These are phyloP conservation scores for Onychostoma macrolepis DNA, from an alignment of 2,113 vertebrate genomes.

Conservation along the genomic window DNA sequence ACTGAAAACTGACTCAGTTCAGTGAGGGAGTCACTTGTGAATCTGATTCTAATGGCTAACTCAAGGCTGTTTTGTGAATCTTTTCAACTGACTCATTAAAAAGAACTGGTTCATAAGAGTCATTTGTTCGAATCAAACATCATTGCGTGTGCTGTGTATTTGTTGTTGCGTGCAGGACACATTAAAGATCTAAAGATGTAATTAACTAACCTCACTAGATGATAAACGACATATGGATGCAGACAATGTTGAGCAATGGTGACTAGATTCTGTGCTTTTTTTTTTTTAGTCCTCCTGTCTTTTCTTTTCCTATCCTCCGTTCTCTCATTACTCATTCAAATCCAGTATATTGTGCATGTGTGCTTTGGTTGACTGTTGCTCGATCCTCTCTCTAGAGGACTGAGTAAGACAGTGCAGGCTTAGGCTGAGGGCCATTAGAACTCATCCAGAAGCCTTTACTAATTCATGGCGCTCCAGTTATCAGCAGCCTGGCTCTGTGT, in stretches of 20 bases:
- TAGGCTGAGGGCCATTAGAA: slow-evolving; percentile 69
- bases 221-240: not conserved
- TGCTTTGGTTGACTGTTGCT: slow-evolving; percentile 31
- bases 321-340: slow-evolving; percentile 33
- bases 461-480: slow-evolving; percentile 76
- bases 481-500: slow-evolving; percentile 62
- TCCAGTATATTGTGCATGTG: slow-evolving; percentile 44
- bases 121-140: not conserved
- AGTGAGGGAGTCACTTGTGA: not conserved
- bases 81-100: not conserved
- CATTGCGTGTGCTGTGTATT: not conserved
- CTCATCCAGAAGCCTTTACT: slow-evolving; percentile 74
- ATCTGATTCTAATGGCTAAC: not conserved
- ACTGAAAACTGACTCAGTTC: not conserved
- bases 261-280: not conserved
- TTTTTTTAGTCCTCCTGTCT: not conserved
- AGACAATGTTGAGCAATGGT: not conserved
- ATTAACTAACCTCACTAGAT: not conserved
- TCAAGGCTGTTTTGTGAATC: not conserved
- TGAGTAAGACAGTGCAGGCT: slow-evolving; percentile 49
- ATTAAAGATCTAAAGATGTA: not conserved
- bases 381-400: slow-evolving; percentile 58
- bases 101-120: not conserved
- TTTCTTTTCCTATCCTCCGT: slow-evolving; percentile 1
- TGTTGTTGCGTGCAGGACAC: not conserved